Percentiles rank a stretch among this genome's conserved stretches.
Conservation (phyloP, 2,888 invertebrate genomes). For the Ophioninae sp. region DNA sequence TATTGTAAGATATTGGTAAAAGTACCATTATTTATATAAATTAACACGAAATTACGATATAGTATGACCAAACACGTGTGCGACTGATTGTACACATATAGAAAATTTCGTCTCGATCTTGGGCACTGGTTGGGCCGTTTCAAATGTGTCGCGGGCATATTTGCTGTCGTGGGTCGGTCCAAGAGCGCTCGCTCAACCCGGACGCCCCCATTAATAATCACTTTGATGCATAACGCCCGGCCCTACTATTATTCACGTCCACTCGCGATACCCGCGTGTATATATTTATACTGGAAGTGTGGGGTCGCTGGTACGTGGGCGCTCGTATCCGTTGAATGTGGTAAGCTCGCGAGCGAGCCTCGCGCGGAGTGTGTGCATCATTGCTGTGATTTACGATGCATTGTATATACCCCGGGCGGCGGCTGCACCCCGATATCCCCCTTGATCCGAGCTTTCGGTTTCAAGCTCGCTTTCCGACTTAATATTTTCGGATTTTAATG, state of each 20-base stretch:
- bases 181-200: constrained; percentile 74
- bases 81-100: background rate
- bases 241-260: constrained; percentile 75
- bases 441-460: constrained; percentile 29
- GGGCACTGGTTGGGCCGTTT: constrained; percentile 34
- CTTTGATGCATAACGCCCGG: constrained; percentile 77
- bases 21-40: too few relatives aligned
- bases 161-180: constrained; percentile 72
- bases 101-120: constrained; percentile 17
- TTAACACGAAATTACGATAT: too few relatives aligned
- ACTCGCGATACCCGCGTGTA: constrained; percentile 29
- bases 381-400: constrained; percentile 73
- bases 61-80: too few relatives aligned
- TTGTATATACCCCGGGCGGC: constrained; percentile 67
- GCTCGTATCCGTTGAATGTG: background rate
- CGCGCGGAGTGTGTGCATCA: constrained; percentile 60
- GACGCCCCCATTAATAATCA: constrained; percentile 78
- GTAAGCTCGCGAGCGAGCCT: constrained; percentile 22
- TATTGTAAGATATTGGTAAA: too few relatives aligned
- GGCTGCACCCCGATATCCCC: constrained; percentile 47
- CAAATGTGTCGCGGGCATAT: constrained; percentile 71
- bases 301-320: constrained; percentile 10
- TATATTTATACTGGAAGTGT: constrained; percentile 16
- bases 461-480: background rate
- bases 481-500: constrained; percentile 22